Conservation (phyloP, 1,140 invertebrate genomes). For the Cepaea nemoralis region DNA sequence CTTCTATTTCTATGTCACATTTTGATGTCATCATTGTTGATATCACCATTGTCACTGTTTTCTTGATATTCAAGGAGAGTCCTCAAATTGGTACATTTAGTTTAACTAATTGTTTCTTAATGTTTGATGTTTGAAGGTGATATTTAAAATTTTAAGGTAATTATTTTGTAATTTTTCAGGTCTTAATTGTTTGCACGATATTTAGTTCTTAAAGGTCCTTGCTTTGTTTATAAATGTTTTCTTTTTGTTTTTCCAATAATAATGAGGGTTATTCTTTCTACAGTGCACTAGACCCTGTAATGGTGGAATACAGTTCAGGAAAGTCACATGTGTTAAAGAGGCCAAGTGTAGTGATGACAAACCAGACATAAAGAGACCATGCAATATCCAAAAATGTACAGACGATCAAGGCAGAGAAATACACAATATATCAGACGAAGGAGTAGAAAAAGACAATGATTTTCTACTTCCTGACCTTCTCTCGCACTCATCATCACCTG, state of each 20-base stretch:
- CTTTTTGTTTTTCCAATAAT: background rate
- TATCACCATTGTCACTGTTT: too few species aligned
- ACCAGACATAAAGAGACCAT: conserved; percentile 50
- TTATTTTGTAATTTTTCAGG: too few species aligned
- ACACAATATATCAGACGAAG: conserved; percentile 19
- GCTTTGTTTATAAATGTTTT: background rate
- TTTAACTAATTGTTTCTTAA: too few species aligned
- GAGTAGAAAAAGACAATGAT: background rate
- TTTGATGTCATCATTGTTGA: too few species aligned
- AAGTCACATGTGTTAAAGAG: conserved; percentile 56
- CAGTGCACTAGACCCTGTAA: conserved; percentile 66
- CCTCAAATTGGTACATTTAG: too few species aligned
- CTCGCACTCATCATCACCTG: background rate
- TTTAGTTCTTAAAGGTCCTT: too few species aligned
- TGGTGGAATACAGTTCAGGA: conserved; percentile 62
- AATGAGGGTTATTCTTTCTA: conserved; percentile 46
- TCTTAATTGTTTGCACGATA: too few species aligned
- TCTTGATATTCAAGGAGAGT: too few species aligned
- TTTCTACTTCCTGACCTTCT: background rate
- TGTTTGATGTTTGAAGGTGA: too few species aligned
- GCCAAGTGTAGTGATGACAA: conserved; percentile 52
- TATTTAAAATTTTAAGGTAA: too few species aligned
- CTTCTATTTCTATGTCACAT: too few species aligned
- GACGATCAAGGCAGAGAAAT: background rate
- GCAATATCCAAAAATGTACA: conserved; percentile 42